Base-by-base conservation (phyloP, 2,797 vertebrate species). In the Trichosurus vulpecula region DNA sequence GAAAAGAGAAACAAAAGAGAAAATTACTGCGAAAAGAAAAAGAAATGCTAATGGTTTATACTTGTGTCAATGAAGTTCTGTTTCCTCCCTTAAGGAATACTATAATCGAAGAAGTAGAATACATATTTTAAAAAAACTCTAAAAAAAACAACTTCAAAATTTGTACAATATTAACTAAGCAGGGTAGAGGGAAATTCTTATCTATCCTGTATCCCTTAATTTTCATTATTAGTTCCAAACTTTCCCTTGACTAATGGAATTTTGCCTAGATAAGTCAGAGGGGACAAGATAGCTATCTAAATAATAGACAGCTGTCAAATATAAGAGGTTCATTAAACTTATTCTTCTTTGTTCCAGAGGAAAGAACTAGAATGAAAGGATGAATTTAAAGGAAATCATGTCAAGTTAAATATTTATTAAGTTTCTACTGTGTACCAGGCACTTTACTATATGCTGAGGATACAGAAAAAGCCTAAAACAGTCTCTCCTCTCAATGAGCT, bases 21-120 rank as follows among this genome's bases (percentile, higher is more conserved):
- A 74, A 74, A 41, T 74, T 74, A n/a, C 66, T 81, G n/a, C 81
- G 19, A 47, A 81, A 81, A 81, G 66, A 81, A 81, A 81, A 41
- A 91, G 41, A 94, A 30, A 92, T 9, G 66, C 31, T 31, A 74
- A 54, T 35, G 61, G 74, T 9, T 90, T 54, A 66, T 58, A 54
- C 22, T 92, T 97, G 81, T 91, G 51, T 90, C 91, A 91, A 92
- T 90, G 51, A 58, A 92, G 52, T 87, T 29, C 54, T 6, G 47
- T 92, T 89, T 94, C 87, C 0, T 87, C n/a, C 58, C 8, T 55
- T 29, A 25, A 92, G n/a, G 35, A 9, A 11, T 4, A 74, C 47
- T 47, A 57, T 11, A 56, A 47, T 1, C 66, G 87, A 56, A 56
- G 35, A 57, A 57, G 35, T 6, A 93, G 89, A 93, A 94, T 30